Conservation (phyloP, 2,797 vertebrate genomes). For the Anniella stebbinsi region DNA sequence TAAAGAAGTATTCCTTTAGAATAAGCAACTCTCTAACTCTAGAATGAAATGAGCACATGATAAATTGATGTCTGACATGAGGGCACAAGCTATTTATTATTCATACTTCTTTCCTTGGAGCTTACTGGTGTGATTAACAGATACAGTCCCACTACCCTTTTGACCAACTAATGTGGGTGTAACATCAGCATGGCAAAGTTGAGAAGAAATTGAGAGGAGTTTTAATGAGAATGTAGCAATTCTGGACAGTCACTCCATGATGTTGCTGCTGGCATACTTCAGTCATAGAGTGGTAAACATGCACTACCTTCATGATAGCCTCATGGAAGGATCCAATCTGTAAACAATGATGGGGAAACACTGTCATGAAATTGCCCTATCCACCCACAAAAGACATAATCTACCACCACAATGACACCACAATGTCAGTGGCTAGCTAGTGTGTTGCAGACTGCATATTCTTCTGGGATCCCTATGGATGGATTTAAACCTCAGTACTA, state of each 20-base stretch:
- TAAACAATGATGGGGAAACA: not conserved
- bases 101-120: not conserved
- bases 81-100: not conserved
- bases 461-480: not conserved
- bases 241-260: not conserved
- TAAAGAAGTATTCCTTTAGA: not conserved
- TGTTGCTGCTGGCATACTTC: not conserved
- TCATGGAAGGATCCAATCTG: not conserved
- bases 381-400: not conserved
- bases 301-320: not conserved
- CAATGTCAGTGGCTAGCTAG: not conserved
- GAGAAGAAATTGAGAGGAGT: not conserved
- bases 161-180: not conserved
- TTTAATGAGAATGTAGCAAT: not conserved
- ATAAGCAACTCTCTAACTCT: not conserved
- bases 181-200: not conserved
- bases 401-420: not conserved
- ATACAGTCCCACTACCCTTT: not conserved
- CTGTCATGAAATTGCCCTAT: not conserved
- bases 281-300: not conserved
- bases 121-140: not conserved
- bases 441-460: not conserved
- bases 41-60: not conserved
- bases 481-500: not conserved
- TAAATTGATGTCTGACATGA: not conserved